Evolutionary conservation across 64 coral and sea anemone genomes (phyloP), one percentile per base, ranked within the genome.

Genomic region (Montipora efflorescens): DNA sequence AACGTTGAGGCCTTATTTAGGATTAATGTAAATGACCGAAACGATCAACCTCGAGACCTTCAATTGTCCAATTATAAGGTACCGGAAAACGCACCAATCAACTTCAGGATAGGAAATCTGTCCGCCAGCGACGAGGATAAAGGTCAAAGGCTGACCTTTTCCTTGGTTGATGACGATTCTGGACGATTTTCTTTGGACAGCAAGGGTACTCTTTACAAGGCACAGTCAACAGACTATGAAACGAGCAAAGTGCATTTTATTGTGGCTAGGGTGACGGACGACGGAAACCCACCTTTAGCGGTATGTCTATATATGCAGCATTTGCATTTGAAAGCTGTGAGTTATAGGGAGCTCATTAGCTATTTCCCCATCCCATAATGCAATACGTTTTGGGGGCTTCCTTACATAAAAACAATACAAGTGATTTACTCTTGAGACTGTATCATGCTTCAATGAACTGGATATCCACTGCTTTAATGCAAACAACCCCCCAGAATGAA

Each of bases 191-290:
- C 68, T 47, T 50, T 96, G 25, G 87, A 90, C 84, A 90, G 87
- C 25, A 66, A 87, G 1, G 95, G 95, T n/a, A 48, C 14, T 18
- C 72, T 96, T 74, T 47, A 77, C 3, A 96, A 93, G 47, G 81
- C 91, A 62, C 86, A 90, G 20, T 64, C 75, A n/a, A 93, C 91
- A 14, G 91, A 96, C 77, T 96, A 93, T 14, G 95, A 96, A 67
- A 96, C 79, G 25, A 96, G 68, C 44, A 90, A 59, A 66, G 91
- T 89, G 49, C 95, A 96, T 44, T 74, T 70, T 20, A 67, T 96
- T 18, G 90, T 88, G 20, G 95, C 87, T 11, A 80, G 62, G 13
- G 95, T 93, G 4, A 73, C 51, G 1, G 95, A 96, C 13, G 77
- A 93, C 23, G 95, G 95, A 0, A 78, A 44, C 4, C 91, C 91